A percentile compares a stretch with the other conserved stretches of the same genome.
Evolutionary conservation across 2,888 invertebrate genomes (phyloP).

Genomic region (Orthosia cruda): DNA sequence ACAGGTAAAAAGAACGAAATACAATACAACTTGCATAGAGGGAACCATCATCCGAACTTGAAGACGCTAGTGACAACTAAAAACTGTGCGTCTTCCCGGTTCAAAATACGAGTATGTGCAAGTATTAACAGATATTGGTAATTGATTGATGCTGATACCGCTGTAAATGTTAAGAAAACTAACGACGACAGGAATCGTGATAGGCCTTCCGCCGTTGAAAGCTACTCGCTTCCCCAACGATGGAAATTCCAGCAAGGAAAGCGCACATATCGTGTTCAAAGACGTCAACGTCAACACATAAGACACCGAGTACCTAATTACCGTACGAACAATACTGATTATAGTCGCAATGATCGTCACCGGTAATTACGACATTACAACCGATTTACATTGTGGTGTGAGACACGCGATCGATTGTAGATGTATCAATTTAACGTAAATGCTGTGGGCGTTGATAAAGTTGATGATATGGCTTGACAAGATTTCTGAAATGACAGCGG

Average conservation of each 20-base stretch:
- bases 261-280: constrained; percentile 35
- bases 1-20: neutral
- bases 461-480: constrained; percentile 1
- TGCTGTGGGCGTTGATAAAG: too few relatives aligned
- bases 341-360: constrained; percentile 35
- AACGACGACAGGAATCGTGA: neutral
- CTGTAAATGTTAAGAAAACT: neutral
- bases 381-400: constrained; percentile 19
- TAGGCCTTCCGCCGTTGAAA: neutral
- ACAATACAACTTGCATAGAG: too few relatives aligned
- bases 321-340: constrained; percentile 40
- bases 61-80: neutral
- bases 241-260: constrained; percentile 54
- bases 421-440: neutral
- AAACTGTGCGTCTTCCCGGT: neutral
- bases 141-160: neutral
- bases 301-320: constrained; percentile 47
- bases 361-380: constrained; percentile 48
- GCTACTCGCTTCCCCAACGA: constrained; percentile 2
- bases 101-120: neutral
- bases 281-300: constrained; percentile 32
- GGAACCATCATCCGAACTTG: neutral
- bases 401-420: constrained; percentile 43
- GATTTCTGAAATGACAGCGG: neutral
- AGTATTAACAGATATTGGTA: neutral